Conservation (phyloP, 2,797 vertebrate species). For the Acrossocheilus fasciatus region DNA sequence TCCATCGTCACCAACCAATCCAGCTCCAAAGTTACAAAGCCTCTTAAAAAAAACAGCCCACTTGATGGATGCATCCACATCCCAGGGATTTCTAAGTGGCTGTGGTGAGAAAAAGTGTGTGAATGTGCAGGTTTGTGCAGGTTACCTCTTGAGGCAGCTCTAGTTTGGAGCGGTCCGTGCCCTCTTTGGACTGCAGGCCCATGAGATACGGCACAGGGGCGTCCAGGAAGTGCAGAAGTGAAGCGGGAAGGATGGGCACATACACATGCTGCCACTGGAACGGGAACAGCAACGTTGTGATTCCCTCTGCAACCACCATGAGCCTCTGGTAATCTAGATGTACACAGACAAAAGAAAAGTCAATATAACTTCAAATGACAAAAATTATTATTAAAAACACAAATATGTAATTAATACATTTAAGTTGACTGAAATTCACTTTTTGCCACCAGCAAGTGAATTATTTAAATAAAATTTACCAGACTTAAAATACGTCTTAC, state of each 20-base stretch:
- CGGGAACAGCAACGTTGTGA: constrained; percentile 92
- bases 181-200: constrained; percentile 93
- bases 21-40: background rate
- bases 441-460: background rate
- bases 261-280: constrained; percentile 99
- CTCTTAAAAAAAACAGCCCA: background rate
- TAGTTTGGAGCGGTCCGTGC: constrained; percentile 91
- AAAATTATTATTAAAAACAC: background rate
- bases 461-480: background rate
- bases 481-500: background rate
- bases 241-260: constrained; percentile 93
- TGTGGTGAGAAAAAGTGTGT: background rate
- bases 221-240: constrained; percentile 94
- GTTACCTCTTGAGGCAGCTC: constrained; percentile 96
- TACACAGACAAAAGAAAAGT: background rate
- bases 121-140: constrained; percentile 41
- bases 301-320: constrained; percentile 94
- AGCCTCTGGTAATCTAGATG: constrained; percentile 92
- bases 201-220: constrained; percentile 97
- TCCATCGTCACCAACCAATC: background rate
- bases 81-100: background rate
- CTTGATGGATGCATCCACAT: background rate
- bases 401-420: background rate
- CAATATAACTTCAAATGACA: background rate
- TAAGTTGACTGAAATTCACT: background rate